Base-by-base conservation (phyloP, 30 jellyfish, hydroid and myxozoan species). In the Hydra vulgaris region DNA sequence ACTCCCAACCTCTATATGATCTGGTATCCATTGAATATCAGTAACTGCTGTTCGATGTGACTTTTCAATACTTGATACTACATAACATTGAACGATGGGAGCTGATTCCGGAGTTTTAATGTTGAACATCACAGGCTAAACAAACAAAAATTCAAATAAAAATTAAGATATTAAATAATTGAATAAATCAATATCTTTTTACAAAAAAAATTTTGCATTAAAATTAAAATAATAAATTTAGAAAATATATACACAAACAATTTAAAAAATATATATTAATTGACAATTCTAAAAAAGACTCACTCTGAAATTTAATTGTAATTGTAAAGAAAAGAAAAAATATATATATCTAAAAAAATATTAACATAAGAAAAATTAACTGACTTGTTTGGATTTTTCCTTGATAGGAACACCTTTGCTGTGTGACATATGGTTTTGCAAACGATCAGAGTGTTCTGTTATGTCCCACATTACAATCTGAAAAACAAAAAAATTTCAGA, bases 51-150 rank as follows among this genome's bases (percentile, higher is more conserved):
- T 92, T 18, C 87, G 80, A 67, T 92, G 98, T 52, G 96, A 87
- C n/a, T 83, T 75, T 66, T 92, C 98, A 22, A 92, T 83, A 84
- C 89, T 92, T n/a, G 98, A 92, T 1, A 92, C 98, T n/a, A 96
- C 98, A 83, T 95, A 77, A 81, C 84, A 87, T 4, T 95, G 95
- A 20, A 92, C 89, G 25, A 86, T 84, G 16, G 98, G 98, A 26
- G 98, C 83, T 19, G 84, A 72, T 61, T 92, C 98, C 76, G 79
- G 87, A 70, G 88, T 83, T 82, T 75, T 78, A 20, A 81, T 17
- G 56, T 74, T 73, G 26, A 86, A 82, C 69, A 92, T 86, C 15
- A 86, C 72, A 23, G 98, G 98, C 98, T 92, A 81, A 25, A 80
- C 74, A 75, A 23, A 71, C 23, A 73, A 53, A 20, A 23, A 23